Evolutionary conservation across 2,113 vertebrate species (phyloP), one percentile per base, ranked within the genome.

Genomic region (Neodontobutis hainanensis): DNA sequence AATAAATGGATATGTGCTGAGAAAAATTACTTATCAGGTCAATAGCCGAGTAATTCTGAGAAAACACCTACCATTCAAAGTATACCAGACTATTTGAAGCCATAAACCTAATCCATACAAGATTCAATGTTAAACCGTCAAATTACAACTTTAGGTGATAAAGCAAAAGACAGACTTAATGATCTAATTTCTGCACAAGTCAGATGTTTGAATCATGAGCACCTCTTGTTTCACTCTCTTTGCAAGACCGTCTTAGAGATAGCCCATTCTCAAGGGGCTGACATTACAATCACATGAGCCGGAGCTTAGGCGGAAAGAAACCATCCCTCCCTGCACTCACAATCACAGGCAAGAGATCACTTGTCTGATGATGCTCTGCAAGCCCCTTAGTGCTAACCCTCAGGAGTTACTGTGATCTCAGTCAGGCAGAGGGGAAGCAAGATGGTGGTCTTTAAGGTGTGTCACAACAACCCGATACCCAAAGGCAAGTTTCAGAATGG

Each of bases 281-380:
- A 72, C 65, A 50, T 67, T 73, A 42, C 62, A 68, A 79, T 88
- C 86, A 84, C 69, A 84, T 82, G 79, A 70, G 56, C 3, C 3
- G 19, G 40, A 70, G 50, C 27, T 15, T 14, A 32, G 38, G 61
- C 11, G 16, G 59, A 68, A 51, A 53, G 11, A 76, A 43, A 38
- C 6, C 10, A 76, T 65, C 63, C 42, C 72, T 45, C 48, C 53
- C 53, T 64, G 44, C n/a, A 32, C 52, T 60, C 11, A 66, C 70
- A 61, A 48, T 55, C n/a, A 50, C 44, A 70, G 60, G 64, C 59
- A 10, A 71, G 64, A 70, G 62, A 70, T 77, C 68, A 56, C 61
- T 73, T 1, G 16, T 78, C 58, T 75, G 76, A 73, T 73, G 77
- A 76, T 36, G 68, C 64, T 44, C 36, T 79, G 66, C 62, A 67